Evolutionary conservation across 2,797 vertebrate species (phyloP), one percentile per base, ranked within the genome.

Genomic region (Macrochelys suwanniensis): DNA sequence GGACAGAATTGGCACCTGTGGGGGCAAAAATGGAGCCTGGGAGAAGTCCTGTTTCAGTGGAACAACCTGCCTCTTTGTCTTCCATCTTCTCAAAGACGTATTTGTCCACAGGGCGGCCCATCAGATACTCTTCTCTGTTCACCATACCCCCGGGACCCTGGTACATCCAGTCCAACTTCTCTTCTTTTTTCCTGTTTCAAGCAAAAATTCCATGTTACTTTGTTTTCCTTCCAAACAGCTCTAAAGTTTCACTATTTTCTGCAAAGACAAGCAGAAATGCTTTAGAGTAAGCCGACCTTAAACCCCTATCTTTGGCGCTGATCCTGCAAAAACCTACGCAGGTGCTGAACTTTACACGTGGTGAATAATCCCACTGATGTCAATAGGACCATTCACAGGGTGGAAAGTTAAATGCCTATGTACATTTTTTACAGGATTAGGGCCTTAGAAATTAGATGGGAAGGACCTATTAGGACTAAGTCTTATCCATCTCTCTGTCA

Each of bases 101-200:
- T 82, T 99, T 99, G 96, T 99, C 99, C 91, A 99, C 99, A n/a
- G 99, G 97, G 53, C 99, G 99, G 3, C 99, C 99, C 96, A 99
- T 91, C 71, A 99, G 98, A 80, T 99, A 99, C 37, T 99, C 99
- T 2, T 99, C 99, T 31, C 99, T 98, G 97, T 99, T 99, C 96
- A 99, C 98, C 98, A 99, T 99, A 1, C 99, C 99, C 0, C 99
- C 98, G 1, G 99, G 99, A 3, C 99, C 99, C 97, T 99, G 99
- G 97, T 99, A 99, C 99, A 99, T 99, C 99, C 99, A 99, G 97
- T 99, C 99, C 95, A 99, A 82, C 10, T 99, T 99, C 93, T 99
- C 99, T 97, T 99, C 99, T 88, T 98, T 99, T 87, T 99, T 99
- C 92, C 99, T 99, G 83, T 47, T 82, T 87, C 2, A 53, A 88